Percentiles rank a stretch among this genome's conserved stretches.
Conservation (phyloP, 1,140 invertebrate genomes). For the Orchesella cincta region DNA sequence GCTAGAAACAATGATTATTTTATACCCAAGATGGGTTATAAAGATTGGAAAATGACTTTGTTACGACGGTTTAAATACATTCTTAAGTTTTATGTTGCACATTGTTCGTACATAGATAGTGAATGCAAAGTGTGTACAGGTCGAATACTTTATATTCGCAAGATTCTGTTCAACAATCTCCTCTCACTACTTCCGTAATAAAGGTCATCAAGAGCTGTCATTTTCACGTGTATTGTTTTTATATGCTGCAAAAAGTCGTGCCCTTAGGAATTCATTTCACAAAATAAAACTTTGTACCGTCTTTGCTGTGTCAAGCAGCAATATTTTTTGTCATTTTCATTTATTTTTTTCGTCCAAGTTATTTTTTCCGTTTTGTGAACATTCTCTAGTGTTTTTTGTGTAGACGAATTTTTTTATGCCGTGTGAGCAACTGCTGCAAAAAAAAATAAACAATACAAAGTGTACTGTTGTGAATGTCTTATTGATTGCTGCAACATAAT, state of each 20-base stretch:
- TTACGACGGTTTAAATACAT: too few species aligned
- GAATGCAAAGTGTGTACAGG: too few species aligned
- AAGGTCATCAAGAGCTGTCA: neutral
- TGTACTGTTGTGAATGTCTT: constrained; percentile 4
- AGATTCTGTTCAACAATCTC: too few species aligned
- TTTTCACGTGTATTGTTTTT: too few species aligned
- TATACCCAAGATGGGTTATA: neutral
- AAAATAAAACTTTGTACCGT: neutral
- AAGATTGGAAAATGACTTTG: constrained; percentile 2
- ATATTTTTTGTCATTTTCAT: neutral
- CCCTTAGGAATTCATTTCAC: neutral
- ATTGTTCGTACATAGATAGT: neutral
- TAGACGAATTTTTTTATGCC: neutral
- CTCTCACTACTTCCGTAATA: too few species aligned
- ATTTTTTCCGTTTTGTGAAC: neutral
- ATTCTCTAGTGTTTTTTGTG: neutral
- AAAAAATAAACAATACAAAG: neutral
- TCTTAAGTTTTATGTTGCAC: too few species aligned
- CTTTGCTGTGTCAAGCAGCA: neutral
- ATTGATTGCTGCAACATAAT: neutral
- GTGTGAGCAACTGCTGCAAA: constrained; percentile 4
- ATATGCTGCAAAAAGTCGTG: too few species aligned
- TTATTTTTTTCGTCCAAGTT: too few species aligned
- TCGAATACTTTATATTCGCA: too few species aligned
- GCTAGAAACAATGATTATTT: neutral